Conservation (phyloP, 1,140 invertebrate species). For the Neomicropteryx cornuta region DNA sequence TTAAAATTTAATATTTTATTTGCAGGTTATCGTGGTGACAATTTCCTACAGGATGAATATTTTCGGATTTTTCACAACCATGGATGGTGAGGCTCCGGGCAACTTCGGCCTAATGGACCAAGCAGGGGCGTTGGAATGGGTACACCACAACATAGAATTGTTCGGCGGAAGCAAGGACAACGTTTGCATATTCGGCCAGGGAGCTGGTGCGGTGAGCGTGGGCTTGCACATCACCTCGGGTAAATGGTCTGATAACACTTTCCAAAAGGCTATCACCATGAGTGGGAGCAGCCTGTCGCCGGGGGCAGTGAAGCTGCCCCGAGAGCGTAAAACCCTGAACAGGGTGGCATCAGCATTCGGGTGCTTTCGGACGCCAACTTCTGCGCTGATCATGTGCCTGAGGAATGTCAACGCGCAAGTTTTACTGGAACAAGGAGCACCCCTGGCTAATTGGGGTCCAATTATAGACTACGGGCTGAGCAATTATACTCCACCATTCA, state of each 20-base stretch:
- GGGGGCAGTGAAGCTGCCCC: conserved; percentile 40
- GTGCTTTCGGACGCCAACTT: conserved; percentile 51
- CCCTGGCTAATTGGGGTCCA: conserved; percentile 61
- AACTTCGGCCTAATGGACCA: conserved; percentile 91
- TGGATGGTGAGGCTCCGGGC: conserved; percentile 71
- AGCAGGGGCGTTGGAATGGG: conserved; percentile 74
- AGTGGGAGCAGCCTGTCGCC: conserved; percentile 57
- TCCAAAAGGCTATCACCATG: conserved; percentile 43
- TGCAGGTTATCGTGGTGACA: conserved; percentile 64
- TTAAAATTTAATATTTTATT: too few relatives aligned
- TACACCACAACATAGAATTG: conserved; percentile 70
- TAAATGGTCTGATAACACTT: conserved; percentile 42
- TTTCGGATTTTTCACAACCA: conserved; percentile 84
- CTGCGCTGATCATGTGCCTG: conserved; percentile 53
- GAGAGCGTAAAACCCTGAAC: conserved; percentile 41
- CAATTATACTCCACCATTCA: conserved; percentile 51
- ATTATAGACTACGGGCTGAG: conserved; percentile 59
- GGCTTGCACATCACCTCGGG: conserved; percentile 42
- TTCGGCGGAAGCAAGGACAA: conserved; percentile 80
- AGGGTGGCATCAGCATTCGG: conserved; percentile 51
- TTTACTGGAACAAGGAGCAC: conserved; percentile 47
- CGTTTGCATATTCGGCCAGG: conserved; percentile 83
- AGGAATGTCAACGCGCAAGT: conserved; percentile 44
- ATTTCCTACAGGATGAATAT: conserved; percentile 69
- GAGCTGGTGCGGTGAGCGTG: conserved; percentile 63